phyloP scores from a whole-genome alignment of 2,113 vertebrate species.

The Callocephalon fimbriatum region DNA sequence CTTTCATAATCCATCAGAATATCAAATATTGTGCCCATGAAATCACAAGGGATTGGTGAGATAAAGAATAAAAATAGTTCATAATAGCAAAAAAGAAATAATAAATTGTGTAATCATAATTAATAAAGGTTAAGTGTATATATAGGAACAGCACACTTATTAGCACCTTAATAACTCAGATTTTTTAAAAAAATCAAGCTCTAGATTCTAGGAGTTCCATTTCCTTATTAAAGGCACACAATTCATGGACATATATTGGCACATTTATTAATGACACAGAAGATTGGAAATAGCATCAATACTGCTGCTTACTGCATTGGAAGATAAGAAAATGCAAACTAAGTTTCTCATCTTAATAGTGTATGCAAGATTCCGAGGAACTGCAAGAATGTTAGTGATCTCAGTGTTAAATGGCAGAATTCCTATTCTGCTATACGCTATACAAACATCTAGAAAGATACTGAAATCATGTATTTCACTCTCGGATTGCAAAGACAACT shows the following conservation, averaged over 20 bases:
- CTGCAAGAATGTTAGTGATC: not conserved
- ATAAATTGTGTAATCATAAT: not conserved
- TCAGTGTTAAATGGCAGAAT: not conserved
- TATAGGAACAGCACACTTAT: not conserved
- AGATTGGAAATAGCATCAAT: not conserved
- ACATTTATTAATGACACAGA: conserved; percentile 54
- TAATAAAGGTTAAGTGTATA: not conserved
- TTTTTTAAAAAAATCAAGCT: not conserved
- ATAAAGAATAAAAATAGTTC: not conserved
- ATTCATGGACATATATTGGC: conserved; percentile 19
- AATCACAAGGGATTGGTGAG: not conserved
- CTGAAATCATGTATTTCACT: not conserved
- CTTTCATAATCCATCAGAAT: not conserved
- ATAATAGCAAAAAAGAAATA: not conserved
- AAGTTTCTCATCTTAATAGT: not conserved
- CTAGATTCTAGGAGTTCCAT: not conserved
- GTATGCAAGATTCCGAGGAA: not conserved
- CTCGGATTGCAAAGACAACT: not conserved
- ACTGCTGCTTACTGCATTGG: conserved; percentile 1
- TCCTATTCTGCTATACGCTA: not conserved
- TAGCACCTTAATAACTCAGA: not conserved
- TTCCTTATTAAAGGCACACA: conserved; percentile 39
- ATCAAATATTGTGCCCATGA: not conserved
- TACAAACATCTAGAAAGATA: not conserved
- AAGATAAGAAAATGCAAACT: conserved; percentile 28